phyloP scores from a whole-genome alignment of 1,140 invertebrate genomes.

The Homarus americanus region DNA sequence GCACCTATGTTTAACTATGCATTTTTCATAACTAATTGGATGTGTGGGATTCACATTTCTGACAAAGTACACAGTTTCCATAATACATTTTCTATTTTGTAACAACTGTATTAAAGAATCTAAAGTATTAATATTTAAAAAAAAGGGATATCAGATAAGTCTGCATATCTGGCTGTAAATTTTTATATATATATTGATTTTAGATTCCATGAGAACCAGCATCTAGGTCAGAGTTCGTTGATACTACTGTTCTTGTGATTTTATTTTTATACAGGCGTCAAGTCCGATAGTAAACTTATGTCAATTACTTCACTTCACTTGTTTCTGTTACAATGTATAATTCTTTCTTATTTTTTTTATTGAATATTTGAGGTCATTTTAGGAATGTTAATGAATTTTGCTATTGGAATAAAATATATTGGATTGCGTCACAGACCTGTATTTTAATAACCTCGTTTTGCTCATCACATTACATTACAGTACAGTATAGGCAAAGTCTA shows the following conservation, averaged over 20 bases:
- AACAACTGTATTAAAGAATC: not conserved
- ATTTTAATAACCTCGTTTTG: conserved; percentile 1
- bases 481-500: no score
- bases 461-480: no score
- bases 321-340: conserved; percentile 56
- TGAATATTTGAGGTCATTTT: conserved; percentile 38
- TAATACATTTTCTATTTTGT: conserved; percentile 30
- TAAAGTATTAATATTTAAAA: not conserved
- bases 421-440: conserved; percentile 51
- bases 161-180: conserved; percentile 32
- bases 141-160: conserved; percentile 4
- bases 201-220: conserved; percentile 33
- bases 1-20: conserved; percentile 21
- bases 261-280: conserved; percentile 63
- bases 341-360: conserved; percentile 60
- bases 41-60: conserved; percentile 49
- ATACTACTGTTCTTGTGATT: conserved; percentile 57
- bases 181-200: conserved; percentile 30
- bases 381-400: conserved; percentile 61
- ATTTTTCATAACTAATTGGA: conserved; percentile 48
- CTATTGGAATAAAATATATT: conserved; percentile 54
- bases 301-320: conserved; percentile 33
- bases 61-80: conserved; percentile 17
- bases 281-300: conserved; percentile 52
- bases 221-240: conserved; percentile 17